These are phyloP conservation scores for Callionymus lyra DNA, from an alignment of 2,113 vertebrate genomes.

Conservation along the genomic window DNA sequence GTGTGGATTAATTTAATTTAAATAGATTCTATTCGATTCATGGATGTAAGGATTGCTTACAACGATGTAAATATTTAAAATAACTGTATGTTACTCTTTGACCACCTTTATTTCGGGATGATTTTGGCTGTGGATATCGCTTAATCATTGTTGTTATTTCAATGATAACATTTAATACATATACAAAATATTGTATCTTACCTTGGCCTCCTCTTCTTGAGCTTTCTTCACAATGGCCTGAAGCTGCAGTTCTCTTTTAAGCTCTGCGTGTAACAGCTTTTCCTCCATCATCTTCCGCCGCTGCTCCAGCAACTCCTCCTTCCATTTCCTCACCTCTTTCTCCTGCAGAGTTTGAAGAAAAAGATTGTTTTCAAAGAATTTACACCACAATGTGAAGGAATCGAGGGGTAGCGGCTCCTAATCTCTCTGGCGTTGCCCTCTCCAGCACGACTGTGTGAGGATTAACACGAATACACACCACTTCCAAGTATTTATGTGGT, in stretches of 20 bases:
- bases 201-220: constrained; percentile 97
- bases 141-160: no score
- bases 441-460: constrained; percentile 7
- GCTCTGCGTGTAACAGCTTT: constrained; percentile 90
- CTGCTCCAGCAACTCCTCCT: constrained; percentile 91
- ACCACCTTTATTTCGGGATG: no score
- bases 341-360: constrained; percentile 66
- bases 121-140: no score
- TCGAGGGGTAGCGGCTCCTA: constrained; percentile 7
- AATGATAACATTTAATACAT: no score
- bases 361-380: background rate
- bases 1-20: no score
- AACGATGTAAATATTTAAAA: no score
- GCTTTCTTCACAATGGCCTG: constrained; percentile 98
- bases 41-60: no score
- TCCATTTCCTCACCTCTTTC: constrained; percentile 97
- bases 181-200: no score
- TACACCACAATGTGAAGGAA: background rate
- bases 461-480: constrained; percentile 39
- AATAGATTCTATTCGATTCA: no score
- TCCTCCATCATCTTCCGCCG: constrained; percentile 97
- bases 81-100: no score
- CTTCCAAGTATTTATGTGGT: constrained; percentile 46
- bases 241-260: constrained; percentile 91
- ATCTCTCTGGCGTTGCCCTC: constrained; percentile 17